Conservation (phyloP, 2,113 vertebrate genomes). For the Gadus macrocephalus region DNA sequence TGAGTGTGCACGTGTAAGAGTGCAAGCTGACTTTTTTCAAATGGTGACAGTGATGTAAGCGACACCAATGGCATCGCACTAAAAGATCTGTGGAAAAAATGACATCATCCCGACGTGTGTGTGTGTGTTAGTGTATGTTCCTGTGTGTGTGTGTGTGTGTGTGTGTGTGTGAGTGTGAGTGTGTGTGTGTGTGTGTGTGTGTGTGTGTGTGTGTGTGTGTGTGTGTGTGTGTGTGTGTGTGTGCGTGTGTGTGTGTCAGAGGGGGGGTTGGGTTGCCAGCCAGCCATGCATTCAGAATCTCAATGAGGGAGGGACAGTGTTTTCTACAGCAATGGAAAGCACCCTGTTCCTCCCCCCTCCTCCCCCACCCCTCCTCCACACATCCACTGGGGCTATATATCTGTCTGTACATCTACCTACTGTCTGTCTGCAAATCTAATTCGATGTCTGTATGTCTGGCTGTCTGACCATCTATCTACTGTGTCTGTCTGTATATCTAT, state of each 20-base stretch:
- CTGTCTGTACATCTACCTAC: not conserved
- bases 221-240: not conserved
- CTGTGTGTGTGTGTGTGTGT: not conserved
- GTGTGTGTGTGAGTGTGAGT: not conserved
- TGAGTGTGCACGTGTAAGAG: not conserved
- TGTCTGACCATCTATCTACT: conserved; percentile 17
- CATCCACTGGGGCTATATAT: conserved; percentile 30
- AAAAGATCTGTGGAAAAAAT: conserved; percentile 64
- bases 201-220: not conserved
- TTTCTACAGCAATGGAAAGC: no score
- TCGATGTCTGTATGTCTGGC: not conserved
- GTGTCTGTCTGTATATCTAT: conserved; percentile 15
- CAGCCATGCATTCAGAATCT: conserved; percentile 64
- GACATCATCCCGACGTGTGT: conserved; percentile 54
- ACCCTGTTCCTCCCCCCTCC: not conserved
- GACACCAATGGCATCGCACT: conserved; percentile 58
- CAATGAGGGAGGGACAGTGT: conserved; percentile 27
- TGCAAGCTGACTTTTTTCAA: not conserved
- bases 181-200: not conserved
- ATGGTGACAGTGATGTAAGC: conserved; percentile 56
- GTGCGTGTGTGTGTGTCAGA: not conserved
- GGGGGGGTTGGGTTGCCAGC: conserved; percentile 27
- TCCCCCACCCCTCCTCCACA: not conserved
- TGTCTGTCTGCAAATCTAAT: not conserved
- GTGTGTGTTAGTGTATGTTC: no score